Evolutionary conservation across 2,888 invertebrate genomes (phyloP), one percentile per base, ranked within the genome.

Genomic region (Herminia tarsipennalis): DNA sequence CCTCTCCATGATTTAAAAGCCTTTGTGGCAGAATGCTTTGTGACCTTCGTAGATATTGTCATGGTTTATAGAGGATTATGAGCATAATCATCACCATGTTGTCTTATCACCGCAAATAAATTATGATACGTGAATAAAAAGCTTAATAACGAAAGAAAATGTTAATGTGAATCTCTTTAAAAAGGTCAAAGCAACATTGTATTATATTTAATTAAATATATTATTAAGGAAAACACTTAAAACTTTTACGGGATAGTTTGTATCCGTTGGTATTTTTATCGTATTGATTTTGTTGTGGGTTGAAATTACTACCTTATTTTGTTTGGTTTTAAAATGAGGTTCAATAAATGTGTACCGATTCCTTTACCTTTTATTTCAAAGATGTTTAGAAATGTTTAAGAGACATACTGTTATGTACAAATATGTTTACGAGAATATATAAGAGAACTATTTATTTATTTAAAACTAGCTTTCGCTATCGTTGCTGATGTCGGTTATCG

Each of bases 111-210:
- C 18, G 39, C 46, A 34, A 32, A 55, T 61, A 65, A 59, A 54
- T 62, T 59, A 65, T 61, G 37, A 56, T 57, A 61, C 45, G 43
- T 56, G 56, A 39, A 67, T 73, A 70, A 68, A 69, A 58, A 56
- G 54, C 73, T n/a, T 66, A 57, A 66, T 73, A 73, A 76, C 66
- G 70, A 73, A 78, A 73, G 73, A 57, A 78, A 68, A 80, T 79
- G 72, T 76, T 74, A 73, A 73, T 78, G 72, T 47, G 49, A 64
- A 67, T 54, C 58, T 33, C 33, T 36, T 43, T 64, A 60, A 61
- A 78, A 80, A 81, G 75, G 78, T 76, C 72, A 66, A 66, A 64
- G 64, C 63, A 67, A 69, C 58, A 67, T 63, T 63, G 70, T 57
- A 9, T 49, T 45, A 45, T 56, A 65, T 65, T 72, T 60, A 53